These are phyloP conservation scores for Chaetophractus vellerosus DNA, from an alignment of 2,797 vertebrate species.

Conservation along the genomic window DNA sequence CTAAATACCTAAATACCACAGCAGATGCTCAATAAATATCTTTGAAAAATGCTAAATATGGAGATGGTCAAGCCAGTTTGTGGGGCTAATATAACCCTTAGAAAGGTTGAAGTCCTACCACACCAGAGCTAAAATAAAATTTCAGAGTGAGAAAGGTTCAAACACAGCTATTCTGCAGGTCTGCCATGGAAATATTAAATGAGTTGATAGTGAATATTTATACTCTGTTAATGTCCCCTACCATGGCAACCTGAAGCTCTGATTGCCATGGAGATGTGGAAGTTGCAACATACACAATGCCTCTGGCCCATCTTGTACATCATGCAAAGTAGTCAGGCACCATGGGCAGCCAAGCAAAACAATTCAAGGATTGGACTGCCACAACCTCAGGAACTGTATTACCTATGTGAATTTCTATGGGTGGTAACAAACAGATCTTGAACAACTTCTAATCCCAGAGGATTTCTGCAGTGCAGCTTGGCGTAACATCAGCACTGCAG, in stretches of 20 bases:
- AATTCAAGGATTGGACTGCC: neutral
- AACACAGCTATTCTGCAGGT: neutral
- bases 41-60: conserved; percentile 31
- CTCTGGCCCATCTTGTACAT: neutral
- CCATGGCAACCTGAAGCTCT: neutral
- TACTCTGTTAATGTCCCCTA: neutral
- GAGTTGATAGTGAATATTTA: neutral
- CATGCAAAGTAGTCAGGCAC: neutral
- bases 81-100: neutral
- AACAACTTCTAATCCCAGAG: neutral
- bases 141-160: neutral
- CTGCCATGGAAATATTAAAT: neutral
- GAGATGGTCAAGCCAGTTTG: neutral
- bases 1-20: neutral
- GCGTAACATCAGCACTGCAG: conserved; percentile 22
- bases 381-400: neutral
- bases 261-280: neutral
- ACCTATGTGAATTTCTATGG: neutral
- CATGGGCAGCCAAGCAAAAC: neutral
- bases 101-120: neutral
- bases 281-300: neutral
- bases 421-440: neutral
- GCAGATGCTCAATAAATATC: conserved; percentile 28
- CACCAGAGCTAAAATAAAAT: neutral
- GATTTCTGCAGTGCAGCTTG: neutral